Evolutionary conservation across 2,113 vertebrate genomes (phyloP).

Genomic region (Desmodus rotundus): DNA sequence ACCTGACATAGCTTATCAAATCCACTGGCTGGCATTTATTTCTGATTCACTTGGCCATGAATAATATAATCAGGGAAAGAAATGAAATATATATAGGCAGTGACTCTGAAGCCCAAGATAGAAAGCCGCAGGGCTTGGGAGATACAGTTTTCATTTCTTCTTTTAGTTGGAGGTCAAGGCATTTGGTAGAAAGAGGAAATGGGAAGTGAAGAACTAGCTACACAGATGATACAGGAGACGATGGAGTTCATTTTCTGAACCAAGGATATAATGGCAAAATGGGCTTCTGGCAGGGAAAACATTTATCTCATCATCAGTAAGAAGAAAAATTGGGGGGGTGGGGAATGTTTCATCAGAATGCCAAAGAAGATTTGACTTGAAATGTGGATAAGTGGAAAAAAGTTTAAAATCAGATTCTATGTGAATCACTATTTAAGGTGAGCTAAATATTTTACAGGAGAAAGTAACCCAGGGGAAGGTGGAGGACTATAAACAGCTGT

Average conservation of each 20-base stretch:
- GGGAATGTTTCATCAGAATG: neutral
- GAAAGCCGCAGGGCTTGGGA: neutral
- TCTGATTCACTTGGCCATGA: neutral
- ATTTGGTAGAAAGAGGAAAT: neutral
- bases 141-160: neutral
- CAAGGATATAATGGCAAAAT: neutral
- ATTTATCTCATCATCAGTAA: neutral
- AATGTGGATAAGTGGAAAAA: neutral
- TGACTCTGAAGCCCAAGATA: neutral
- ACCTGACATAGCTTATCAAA: constrained; percentile 2
- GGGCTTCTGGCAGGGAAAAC: neutral
- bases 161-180: neutral
- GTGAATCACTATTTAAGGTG: neutral
- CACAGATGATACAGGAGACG: neutral
- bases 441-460: neutral
- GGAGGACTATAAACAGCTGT: neutral
- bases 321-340: neutral
- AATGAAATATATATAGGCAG: neutral
- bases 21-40: neutral
- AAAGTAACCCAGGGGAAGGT: neutral
- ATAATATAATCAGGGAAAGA: neutral
- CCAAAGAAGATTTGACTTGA: neutral
- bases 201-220: neutral
- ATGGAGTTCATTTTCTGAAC: neutral
- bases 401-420: neutral